Conservation (phyloP, 2,888 invertebrate genomes). For the Drosophila niveifrons region DNA sequence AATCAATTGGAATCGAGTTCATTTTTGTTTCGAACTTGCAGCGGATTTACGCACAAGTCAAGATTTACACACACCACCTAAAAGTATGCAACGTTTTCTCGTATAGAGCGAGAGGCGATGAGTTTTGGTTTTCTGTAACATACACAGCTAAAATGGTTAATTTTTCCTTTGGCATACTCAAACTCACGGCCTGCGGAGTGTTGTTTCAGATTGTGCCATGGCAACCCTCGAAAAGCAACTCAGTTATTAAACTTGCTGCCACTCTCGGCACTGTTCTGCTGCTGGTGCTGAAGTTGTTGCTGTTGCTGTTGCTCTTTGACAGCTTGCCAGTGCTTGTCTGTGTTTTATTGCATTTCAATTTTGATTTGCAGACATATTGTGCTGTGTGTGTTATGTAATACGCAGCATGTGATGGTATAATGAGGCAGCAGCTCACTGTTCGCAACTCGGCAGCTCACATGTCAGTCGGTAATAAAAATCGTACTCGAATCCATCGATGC, state of each 20-base stretch:
- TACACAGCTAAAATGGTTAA: too few relatives aligned
- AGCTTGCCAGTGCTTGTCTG: constrained; percentile 34
- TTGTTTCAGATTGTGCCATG: neutral
- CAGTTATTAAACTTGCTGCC: constrained; percentile 30
- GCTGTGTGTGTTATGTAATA: constrained; percentile 28
- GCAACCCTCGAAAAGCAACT: constrained; percentile 20
- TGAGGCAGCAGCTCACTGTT: constrained; percentile 22
- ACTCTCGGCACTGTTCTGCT: neutral
- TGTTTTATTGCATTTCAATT: constrained; percentile 69
- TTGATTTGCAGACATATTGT: constrained; percentile 66
- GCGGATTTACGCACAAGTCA: too few relatives aligned
- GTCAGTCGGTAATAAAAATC: constrained; percentile 62
- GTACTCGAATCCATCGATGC: constrained; percentile 18
- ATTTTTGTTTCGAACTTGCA: too few relatives aligned
- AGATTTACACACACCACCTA: too few relatives aligned
- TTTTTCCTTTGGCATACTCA: neutral
- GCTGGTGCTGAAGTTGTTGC: neutral
- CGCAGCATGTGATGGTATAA: constrained; percentile 28
- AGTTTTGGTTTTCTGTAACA: too few relatives aligned
- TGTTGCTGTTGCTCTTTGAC: constrained; percentile 32
- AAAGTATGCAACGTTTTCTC: too few relatives aligned
- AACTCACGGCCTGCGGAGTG: neutral
- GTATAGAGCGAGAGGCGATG: too few relatives aligned
- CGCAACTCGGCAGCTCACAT: constrained; percentile 40
- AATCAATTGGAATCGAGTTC: too few relatives aligned